Evolutionary conservation across 2,888 invertebrate species (phyloP), one percentile per base, ranked within the genome.

Genomic region (Fragum fragum): DNA sequence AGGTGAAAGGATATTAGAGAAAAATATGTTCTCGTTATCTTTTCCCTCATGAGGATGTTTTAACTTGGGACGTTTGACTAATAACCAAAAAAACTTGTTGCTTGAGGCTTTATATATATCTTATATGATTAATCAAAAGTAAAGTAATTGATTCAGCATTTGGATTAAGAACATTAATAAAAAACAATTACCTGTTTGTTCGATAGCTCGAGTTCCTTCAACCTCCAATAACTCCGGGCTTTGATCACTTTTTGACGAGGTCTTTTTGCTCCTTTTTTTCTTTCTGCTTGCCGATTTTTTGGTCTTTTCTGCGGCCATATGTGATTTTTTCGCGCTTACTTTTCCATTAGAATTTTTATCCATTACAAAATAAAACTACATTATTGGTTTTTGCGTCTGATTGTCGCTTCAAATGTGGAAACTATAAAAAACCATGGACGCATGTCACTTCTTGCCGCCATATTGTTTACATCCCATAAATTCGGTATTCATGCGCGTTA

Each of bases 191-290:
- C 85, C 85, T 69, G 75, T 72, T 55, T 77, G 77, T 26, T 89
- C 88, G 29, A 87, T 63, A 26, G 84, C 85, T 6, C 87, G 76
- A 42, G 88, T 72, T 28, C 90, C 89, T 79, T 89, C 88, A 16
- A 88, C 86, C 83, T 89, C 89, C 29, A 89, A 66, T 16, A 73
- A 76, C 79, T 90, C 91, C 61, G 87, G 87, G 77, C 87, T 87
- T 28, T 80, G 87, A 71, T 90, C 89, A 61, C 80, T 81, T 71
- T 87, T 88, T 1, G 84, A 81, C 9, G 85, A 72, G 70, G 82
- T 86, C 73, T 83, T 86, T 29, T 79, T 85, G 78, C 89, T 90
- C 63, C 85, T 87, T 81, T 89, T 91, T 89, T 89, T 90, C 76
- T 86, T 88, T 39, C 86, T 81, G 26, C 72, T 80, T n/a, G 80